These are phyloP conservation scores for Leucophenga maculata DNA, from an alignment of 2,888 invertebrate species.

Conservation along the genomic window DNA sequence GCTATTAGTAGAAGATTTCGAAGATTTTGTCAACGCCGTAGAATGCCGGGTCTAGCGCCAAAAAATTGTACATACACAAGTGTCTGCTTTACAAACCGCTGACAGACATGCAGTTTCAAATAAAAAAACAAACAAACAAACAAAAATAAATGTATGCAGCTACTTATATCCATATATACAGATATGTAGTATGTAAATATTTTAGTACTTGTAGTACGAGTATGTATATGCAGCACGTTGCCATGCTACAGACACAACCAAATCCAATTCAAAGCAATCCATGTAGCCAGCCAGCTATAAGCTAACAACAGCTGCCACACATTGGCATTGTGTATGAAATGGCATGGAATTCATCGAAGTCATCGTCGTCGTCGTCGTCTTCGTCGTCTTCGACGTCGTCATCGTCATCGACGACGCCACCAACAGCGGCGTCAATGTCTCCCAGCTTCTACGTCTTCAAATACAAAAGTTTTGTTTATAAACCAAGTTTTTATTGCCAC, in stretches of 20 bases:
- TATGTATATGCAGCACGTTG: too few species aligned
- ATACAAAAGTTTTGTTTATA: slow-evolving; percentile 58
- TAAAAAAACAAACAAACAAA: neutral
- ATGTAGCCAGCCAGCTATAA: too few species aligned
- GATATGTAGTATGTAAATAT: too few species aligned
- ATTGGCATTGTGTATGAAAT: too few species aligned
- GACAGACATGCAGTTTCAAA: slow-evolving; percentile 40
- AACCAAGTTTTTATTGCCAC: slow-evolving; percentile 61
- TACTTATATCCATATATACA: neutral
- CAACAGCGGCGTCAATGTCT: slow-evolving; percentile 15
- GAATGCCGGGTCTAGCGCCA: too few species aligned
- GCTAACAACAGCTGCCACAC: too few species aligned
- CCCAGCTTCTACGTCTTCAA: slow-evolving; percentile 38
- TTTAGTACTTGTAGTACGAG: too few species aligned
- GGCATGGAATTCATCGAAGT: neutral
- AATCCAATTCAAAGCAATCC: too few species aligned
- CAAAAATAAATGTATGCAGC: neutral
- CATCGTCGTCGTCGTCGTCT: neutral
- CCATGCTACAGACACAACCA: too few species aligned
- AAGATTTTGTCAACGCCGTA: too few species aligned
- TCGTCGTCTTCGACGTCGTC: slow-evolving; percentile 40
- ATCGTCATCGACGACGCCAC: slow-evolving; percentile 32
- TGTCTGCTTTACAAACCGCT: slow-evolving; percentile 44
- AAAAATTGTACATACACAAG: too few species aligned
- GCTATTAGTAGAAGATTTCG: too few species aligned